Evolutionary conservation across 2,797 vertebrate species (phyloP).

Genomic region (Margarornis squamiger): DNA sequence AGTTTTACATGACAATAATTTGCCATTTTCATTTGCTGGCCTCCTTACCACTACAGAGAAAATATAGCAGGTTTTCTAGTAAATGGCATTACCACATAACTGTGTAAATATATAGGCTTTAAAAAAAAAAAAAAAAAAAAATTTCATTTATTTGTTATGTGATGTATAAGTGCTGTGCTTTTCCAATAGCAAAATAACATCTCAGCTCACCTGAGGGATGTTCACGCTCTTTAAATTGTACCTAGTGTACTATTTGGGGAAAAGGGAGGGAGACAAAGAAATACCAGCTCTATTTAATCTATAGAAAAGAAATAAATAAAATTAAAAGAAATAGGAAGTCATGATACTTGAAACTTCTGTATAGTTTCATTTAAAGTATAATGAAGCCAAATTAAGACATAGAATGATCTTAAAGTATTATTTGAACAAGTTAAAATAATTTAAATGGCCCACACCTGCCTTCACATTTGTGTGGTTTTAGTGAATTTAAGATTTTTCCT

Average conservation of each 20-base stretch:
- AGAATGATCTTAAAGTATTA: not conserved
- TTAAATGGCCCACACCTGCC: not conserved
- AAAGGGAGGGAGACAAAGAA: too few species aligned
- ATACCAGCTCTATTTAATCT: not conserved
- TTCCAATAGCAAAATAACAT: not conserved
- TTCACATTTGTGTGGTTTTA: not conserved
- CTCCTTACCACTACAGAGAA: not conserved
- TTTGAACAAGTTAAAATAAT: not conserved
- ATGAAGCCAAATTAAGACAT: not conserved
- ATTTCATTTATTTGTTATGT: not conserved
- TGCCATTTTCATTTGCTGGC: not conserved
- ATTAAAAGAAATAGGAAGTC: not conserved
- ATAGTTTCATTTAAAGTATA: not conserved
- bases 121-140: too few species aligned
- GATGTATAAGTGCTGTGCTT: not conserved
- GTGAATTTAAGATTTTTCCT: not conserved
- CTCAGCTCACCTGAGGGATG: not conserved
- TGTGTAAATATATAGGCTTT: not conserved
- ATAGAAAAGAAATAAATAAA: not conserved
- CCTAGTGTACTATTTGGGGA: not conserved
- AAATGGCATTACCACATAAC: not conserved
- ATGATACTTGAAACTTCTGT: not conserved
- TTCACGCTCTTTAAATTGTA: not conserved
- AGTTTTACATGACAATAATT: not conserved
- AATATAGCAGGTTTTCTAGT: not conserved